Conservation (phyloP, 2,797 vertebrate genomes). For the Protosalanx chinensis region DNA sequence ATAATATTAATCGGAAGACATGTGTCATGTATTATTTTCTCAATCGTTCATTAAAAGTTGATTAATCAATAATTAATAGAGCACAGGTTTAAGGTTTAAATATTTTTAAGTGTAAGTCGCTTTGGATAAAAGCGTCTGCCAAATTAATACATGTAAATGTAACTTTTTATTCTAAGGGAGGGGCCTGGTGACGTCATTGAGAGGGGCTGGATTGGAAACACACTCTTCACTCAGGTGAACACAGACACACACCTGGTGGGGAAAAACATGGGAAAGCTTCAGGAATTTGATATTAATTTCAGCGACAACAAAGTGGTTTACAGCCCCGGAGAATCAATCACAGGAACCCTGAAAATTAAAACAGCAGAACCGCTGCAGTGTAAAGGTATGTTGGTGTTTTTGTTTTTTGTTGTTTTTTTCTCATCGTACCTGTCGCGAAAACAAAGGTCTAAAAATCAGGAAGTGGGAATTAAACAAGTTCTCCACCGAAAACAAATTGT, state of each 20-base stretch:
- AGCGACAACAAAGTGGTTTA: conserved; percentile 67
- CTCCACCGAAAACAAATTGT: too few relatives aligned
- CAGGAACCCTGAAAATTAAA: conserved; percentile 60
- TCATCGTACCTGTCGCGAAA: conserved; percentile 24
- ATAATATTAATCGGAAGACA: background rate
- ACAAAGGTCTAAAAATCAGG: conserved; percentile 43
- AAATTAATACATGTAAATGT: too few relatives aligned
- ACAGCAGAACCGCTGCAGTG: conserved; percentile 57
- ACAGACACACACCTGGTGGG: conserved; percentile 13
- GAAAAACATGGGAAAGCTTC: conserved; percentile 69
- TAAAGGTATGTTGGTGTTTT: conserved; percentile 66
- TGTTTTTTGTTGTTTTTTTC: too few relatives aligned
- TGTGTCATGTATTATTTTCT: background rate
- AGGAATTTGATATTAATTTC: conserved; percentile 64
- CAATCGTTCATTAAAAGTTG: background rate
- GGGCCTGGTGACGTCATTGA: background rate
- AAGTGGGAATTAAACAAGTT: conserved; percentile 43
- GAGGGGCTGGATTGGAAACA: background rate
- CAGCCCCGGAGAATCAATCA: conserved; percentile 69
- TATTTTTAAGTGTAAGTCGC: background rate
- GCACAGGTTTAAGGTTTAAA: background rate
- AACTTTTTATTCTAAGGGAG: background rate
- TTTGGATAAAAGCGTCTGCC: background rate
- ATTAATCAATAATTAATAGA: too few relatives aligned
- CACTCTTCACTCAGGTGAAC: conserved; percentile 41